A percentile compares a stretch with the other conserved stretches of the same genome.
Evolutionary conservation across 2,113 vertebrate genomes (phyloP).

Genomic region (Chascanopsetta lugubris): DNA sequence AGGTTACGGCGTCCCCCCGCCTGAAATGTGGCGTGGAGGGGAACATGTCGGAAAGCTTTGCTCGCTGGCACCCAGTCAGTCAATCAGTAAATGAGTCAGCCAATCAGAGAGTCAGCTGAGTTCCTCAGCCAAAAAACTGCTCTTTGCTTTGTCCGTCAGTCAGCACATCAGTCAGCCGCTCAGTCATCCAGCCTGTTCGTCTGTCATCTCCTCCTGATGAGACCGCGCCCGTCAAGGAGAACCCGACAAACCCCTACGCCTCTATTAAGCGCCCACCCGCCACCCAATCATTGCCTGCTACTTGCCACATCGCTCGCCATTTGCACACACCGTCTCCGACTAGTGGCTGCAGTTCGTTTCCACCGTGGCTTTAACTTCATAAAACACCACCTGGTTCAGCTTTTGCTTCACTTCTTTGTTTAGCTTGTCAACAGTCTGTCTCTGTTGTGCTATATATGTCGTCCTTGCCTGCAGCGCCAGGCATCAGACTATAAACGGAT

Average conservation of each 20-base stretch:
- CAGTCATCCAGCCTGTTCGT: constrained; percentile 23
- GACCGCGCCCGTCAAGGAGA: constrained; percentile 8
- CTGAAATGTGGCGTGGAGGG: constrained; percentile 75
- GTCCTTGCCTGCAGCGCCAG: constrained; percentile 54
- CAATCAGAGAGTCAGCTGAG: constrained; percentile 53
- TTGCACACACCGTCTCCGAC: not conserved
- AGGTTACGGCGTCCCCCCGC: too few relatives aligned
- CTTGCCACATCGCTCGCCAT: not conserved
- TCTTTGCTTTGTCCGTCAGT: constrained; percentile 25
- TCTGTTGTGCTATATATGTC: constrained; percentile 63
- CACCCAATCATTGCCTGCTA: not conserved
- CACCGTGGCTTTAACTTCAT: constrained; percentile 34
- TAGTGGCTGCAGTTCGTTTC: constrained; percentile 33
- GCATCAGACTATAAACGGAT: constrained; percentile 58
- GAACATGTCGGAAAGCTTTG: constrained; percentile 78
- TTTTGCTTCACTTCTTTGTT: constrained; percentile 61
- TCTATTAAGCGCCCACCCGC: constrained; percentile 4
- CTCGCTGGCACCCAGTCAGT: constrained; percentile 67
- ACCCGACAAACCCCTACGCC: not conserved
- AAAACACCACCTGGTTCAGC: constrained; percentile 49
- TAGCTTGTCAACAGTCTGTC: constrained; percentile 58
- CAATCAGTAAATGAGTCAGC: constrained; percentile 61
- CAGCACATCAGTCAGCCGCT: constrained; percentile 35
- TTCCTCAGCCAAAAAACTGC: constrained; percentile 40
- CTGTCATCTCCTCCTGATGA: not conserved